Base-by-base conservation (phyloP, 23 tunicate genomes). In the Clavelina lepadiformis region DNA sequence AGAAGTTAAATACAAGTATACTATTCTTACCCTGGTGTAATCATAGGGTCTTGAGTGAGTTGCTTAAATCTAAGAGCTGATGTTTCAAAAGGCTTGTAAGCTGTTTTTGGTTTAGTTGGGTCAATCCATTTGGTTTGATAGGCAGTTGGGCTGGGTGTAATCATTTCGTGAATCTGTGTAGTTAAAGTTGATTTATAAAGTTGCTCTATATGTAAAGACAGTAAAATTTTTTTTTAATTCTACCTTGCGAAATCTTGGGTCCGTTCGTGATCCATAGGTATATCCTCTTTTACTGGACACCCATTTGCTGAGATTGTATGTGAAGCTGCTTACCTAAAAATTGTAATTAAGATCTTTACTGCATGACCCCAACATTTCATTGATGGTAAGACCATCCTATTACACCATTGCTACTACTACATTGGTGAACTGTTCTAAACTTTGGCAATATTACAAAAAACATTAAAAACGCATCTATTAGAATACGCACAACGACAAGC, bases 241-340 rank as follows among this genome's bases (percentile, higher is more conserved):
- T 24, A 86, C 85, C 51, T 72, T 86, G 22, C 85, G 68, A 49
- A 86, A 86, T 72, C 95, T 78, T 19, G 80, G 80, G 33, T 81
- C 95, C 26, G 95, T 86, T 33, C 95, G 53, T 11, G 85, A 82
- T 18, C 80, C 85, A 33, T 60, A 86, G 29, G 95, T 77, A 63
- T 86, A 86, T 2, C 95, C 95, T 86, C 56, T 71, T n/a, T 44
- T 71, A 44, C 95, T 86, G 74, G 85, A 86, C 22, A 86, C 55
- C 80, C 95, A 72, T 15, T 69, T 72, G 62, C 78, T 85, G 13
- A 86, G 80, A 34, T 78, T 63, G 51, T 77, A 80, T 45, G 83
- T 65, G 67, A 86, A 86, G 35, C 95, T 78, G 58, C 73, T 86
- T 35, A 78, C 62, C 86, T 79, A 46, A 6, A 69, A 36, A n/a